Evolutionary conservation across 2,888 invertebrate genomes (phyloP).

Genomic region (Drosophila nr. medialis): DNA sequence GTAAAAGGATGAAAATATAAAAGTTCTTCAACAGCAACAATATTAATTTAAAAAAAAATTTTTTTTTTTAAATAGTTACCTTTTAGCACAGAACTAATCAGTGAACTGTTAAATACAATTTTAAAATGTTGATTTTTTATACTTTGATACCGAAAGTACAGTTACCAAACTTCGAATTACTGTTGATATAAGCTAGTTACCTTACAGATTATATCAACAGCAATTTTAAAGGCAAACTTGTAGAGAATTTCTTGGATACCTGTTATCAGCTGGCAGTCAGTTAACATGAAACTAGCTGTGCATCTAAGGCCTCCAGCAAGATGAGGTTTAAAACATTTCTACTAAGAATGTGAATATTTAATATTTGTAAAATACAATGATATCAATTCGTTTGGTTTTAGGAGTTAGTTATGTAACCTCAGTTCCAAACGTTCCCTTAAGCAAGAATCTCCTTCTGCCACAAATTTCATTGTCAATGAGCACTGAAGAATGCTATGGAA

Average conservation of each 20-base stretch:
- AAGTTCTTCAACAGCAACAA: neutral
- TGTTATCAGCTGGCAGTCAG: too few relatives aligned
- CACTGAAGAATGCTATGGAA: constrained; percentile 32
- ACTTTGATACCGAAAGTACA: too few relatives aligned
- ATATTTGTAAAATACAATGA: neutral
- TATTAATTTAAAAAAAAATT: neutral
- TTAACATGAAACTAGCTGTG: neutral
- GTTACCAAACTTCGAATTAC: too few relatives aligned
- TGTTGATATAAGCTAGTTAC: too few relatives aligned
- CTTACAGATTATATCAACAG: too few relatives aligned
- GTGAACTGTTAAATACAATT: neutral
- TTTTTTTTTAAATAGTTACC: too few relatives aligned
- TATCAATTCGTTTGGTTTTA: neutral
- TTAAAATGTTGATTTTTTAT: neutral
- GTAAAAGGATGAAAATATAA: neutral
- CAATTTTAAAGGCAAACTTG: too few relatives aligned
- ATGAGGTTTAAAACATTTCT: neutral
- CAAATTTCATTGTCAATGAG: constrained; percentile 19
- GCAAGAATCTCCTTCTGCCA: neutral
- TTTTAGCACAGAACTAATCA: neutral
- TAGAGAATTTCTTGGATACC: too few relatives aligned
- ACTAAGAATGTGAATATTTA: neutral
- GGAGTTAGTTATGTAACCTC: neutral
- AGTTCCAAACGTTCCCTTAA: neutral
- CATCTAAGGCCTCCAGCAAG: neutral